Base-by-base conservation (phyloP, 1,140 invertebrate genomes). In the Gonioctena quinquepunctata region DNA sequence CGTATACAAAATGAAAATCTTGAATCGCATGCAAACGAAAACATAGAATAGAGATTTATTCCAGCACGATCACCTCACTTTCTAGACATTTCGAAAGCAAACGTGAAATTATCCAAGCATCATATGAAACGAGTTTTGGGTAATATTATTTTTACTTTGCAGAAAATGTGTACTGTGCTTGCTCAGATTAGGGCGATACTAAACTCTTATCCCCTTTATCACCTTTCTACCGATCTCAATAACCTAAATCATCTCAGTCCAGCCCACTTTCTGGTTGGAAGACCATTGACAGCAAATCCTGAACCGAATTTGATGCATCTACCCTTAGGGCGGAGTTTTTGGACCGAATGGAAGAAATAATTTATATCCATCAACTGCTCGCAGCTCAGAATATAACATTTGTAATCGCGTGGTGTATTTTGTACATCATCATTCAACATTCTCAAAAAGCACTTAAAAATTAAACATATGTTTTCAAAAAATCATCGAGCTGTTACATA, bases 141-240 rank as follows among this genome's bases (percentile, higher is more conserved):
- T 25, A 54, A 75, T 11, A 67, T 66, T 28, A 73, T 66, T 25
- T 72, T 82, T 5, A 81, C 78, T 8, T 75, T 76, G 19, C 71
- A 76, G 66, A 72, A 82, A 61, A 33, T 76, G 60, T 25, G n/a
- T 13, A 74, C 76, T 1, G 11, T 76, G 8, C 48, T 76, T 16
- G 7, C 60, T 23, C 73, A 75, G 59, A 54, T 77, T 1, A 77
- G 76, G 54, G 77, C 73, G 4, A 27, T 69, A 6, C 52, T 83
- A 11, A 81, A 83, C 68, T 77, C 73, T 3, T 49, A 83, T 5
- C 81, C 82, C 3, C 27, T 84, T 2, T 68, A 48, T 23, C 76
- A 73, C 4, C 22, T 80, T 7, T 72, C 71, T n/a, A 64, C 49
- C 22, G 73, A 78, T 65, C 66, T 71, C 49, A 68, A 76, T 68